phyloP scores from a whole-genome alignment of 2,797 vertebrate genomes.

The Pseudopleuronectes americanus region DNA sequence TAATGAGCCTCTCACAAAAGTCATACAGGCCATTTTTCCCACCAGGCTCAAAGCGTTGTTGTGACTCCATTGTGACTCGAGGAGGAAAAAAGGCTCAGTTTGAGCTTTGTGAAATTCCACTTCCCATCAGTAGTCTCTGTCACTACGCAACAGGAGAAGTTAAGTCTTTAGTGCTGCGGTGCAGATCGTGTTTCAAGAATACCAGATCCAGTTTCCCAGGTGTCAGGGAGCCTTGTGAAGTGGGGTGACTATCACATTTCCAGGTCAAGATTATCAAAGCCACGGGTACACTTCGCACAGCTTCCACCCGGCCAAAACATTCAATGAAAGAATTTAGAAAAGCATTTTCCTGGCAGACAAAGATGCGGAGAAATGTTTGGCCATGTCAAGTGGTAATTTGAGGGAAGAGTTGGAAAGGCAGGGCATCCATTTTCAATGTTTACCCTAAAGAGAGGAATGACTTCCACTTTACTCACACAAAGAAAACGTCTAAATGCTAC shows the following conservation, averaged over 20 bases:
- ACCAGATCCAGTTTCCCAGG: conserved; percentile 76
- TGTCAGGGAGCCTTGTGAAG: conserved; percentile 78
- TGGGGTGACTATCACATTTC: conserved; percentile 74
- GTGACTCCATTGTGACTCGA: conserved; percentile 68
- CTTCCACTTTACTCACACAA: conserved; percentile 75
- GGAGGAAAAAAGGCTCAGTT: conserved; percentile 30
- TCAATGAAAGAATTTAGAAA: conserved; percentile 73
- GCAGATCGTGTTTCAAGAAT: conserved; percentile 73
- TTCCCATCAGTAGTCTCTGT: conserved; percentile 67
- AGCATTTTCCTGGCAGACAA: conserved; percentile 78
- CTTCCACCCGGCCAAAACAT: conserved; percentile 81
- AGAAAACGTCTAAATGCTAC: conserved; percentile 77
- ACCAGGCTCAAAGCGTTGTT: conserved; percentile 51
- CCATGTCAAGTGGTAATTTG: conserved; percentile 76
- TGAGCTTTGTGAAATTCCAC: conserved; percentile 75
- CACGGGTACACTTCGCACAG: conserved; percentile 68
- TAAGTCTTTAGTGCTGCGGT: conserved; percentile 74
- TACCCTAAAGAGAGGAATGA: conserved; percentile 73
- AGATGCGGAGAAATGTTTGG: conserved; percentile 67
- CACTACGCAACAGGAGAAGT: conserved; percentile 72
- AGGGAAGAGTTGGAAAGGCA: conserved; percentile 73
- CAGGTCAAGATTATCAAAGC: conserved; percentile 82
- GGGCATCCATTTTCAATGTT: conserved; percentile 75
- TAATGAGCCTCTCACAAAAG: conserved; percentile 52
- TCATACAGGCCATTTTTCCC: conserved; percentile 57